These are phyloP conservation scores for Sitta europaea DNA, from an alignment of 2,113 vertebrate species.

Conservation along the genomic window DNA sequence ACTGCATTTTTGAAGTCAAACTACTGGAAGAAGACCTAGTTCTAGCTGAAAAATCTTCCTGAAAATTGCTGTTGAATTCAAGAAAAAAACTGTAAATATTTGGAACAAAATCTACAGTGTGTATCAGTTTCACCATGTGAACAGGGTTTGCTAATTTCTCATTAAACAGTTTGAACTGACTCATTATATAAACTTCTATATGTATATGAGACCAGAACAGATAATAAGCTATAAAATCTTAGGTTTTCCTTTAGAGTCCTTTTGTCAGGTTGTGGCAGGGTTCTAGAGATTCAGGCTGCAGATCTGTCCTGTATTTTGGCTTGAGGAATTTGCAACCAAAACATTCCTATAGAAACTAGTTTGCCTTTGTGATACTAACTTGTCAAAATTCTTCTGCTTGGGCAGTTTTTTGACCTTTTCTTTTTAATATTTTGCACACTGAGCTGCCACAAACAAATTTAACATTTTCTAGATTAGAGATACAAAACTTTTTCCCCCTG, in stretches of 20 bases:
- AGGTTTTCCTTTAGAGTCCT: not conserved
- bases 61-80: not conserved
- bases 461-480: not conserved
- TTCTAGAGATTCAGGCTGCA: not conserved
- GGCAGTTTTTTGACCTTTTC: not conserved
- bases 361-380: not conserved
- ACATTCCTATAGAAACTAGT: not conserved
- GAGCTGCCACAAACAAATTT: not conserved
- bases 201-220: not conserved
- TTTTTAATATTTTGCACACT: not conserved
- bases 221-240: not conserved
- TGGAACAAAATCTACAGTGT: not conserved
- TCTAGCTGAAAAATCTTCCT: not conserved
- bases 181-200: not conserved
- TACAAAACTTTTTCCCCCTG: not conserved
- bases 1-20: not conserved
- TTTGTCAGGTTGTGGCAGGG: not conserved
- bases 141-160: not conserved
- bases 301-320: not conserved
- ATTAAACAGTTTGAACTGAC: not conserved
- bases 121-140: not conserved
- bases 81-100: not conserved
- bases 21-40: not conserved
- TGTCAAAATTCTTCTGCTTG: not conserved
- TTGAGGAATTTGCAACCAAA: not conserved